Evolutionary conservation across 2,888 invertebrate species (phyloP).

Genomic region (Lasioglossum figueresi): DNA sequence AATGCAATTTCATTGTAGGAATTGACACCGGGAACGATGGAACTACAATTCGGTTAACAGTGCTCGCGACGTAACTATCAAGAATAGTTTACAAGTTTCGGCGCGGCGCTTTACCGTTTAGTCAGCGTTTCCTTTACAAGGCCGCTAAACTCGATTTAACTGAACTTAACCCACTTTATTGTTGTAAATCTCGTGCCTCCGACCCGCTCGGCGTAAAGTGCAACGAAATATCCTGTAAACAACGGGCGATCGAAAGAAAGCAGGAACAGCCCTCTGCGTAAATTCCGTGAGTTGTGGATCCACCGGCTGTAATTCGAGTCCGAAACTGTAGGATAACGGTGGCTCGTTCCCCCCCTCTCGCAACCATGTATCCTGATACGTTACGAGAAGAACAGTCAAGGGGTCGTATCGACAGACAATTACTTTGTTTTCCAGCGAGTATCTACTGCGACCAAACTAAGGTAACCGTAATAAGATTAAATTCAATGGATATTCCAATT

Average conservation of each 20-base stretch:
- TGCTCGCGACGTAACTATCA: constrained; percentile 9
- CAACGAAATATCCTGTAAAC: constrained; percentile 37
- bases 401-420: constrained; percentile 39
- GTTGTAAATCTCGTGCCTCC: constrained; percentile 41
- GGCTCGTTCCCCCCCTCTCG: constrained; percentile 29
- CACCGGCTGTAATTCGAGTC: constrained; percentile 57
- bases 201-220: neutral
- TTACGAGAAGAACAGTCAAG: constrained; percentile 23
- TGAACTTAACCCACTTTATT: constrained; percentile 52
- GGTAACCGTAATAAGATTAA: constrained; percentile 60
- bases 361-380: constrained; percentile 43
- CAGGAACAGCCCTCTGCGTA: constrained; percentile 21
- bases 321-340: constrained; percentile 55
- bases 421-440: constrained; percentile 46
- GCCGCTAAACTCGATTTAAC: constrained; percentile 35
- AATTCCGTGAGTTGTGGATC: constrained; percentile 64
- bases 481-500: constrained; percentile 53
- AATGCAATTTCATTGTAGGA: neutral
- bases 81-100: constrained; percentile 36
- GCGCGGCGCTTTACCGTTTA: constrained; percentile 34
- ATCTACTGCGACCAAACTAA: constrained; percentile 35
- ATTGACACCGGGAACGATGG: neutral
- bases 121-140: constrained; percentile 10
- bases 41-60: neutral
- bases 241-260: constrained; percentile 42